Base-by-base conservation (phyloP, 2,113 vertebrate species). In the Scomber colias region DNA sequence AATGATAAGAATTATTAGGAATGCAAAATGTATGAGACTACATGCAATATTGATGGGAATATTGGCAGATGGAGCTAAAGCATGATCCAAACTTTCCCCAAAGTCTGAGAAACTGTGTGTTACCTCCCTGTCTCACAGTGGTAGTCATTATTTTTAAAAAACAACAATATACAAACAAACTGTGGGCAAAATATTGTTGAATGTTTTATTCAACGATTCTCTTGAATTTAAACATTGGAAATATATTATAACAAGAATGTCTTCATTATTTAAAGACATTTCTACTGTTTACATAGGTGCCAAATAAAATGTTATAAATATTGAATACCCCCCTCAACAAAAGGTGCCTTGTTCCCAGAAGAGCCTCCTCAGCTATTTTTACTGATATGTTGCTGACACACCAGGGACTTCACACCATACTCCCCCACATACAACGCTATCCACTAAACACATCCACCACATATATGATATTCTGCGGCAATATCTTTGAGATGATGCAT, bases 361-460 rank as follows among this genome's bases (percentile, higher is more conserved):
- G 75, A 80, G 71, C 77, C 27, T 83, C 48, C 63, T 89, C 82
- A 84, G 80, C 72, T 82, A 7, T 79, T 85, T 87, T 45, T 62
- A 31, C 70, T 82, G 69, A 83, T 75, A 65, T 76, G 66, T 54
- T 87, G 83, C 81, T 86, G 84, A 93, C 84, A 91, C 83, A 66
- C 74, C 72, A 50, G 83, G 75, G 84, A 87, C 56, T 80, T 89
- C 72, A 85, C 80, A 82, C 71, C 54, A 45, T 13, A 77, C 84
- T 67, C 79, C 77, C 71, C 71, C 85, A 63, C 86, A 88, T 56
- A 73, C 70, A 75, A 71, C 69, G 81, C 80, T 62, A 60, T 73
- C 65, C 72, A 77, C 63, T 55, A 82, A 85, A 83, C 75, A 75
- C 75, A 79, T 79, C 78, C 74, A 71, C 73, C 64, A 76, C 31